A percentile compares a stretch with the other conserved stretches of the same genome.
These are phyloP conservation scores for Sussaba pulchella DNA, from an alignment of 2,888 invertebrate genomes.

Conservation along the genomic window DNA sequence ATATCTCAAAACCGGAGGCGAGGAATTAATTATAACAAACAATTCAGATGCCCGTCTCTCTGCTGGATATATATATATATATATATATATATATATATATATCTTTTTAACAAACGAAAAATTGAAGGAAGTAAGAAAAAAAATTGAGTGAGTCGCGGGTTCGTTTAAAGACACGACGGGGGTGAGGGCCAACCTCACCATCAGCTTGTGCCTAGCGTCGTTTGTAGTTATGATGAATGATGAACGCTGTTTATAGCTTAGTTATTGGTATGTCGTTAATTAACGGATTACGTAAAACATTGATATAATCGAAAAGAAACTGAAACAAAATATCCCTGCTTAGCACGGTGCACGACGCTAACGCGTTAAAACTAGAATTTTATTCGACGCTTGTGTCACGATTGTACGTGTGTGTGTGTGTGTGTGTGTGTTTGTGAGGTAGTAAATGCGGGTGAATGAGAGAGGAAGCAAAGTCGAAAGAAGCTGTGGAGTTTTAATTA, in stretches of 20 bases:
- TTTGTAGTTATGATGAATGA: constrained; percentile 56
- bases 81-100: constrained; percentile 51
- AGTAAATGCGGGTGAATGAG: constrained; percentile 18
- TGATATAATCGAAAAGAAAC: constrained; percentile 52
- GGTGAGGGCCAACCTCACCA: constrained; percentile 44
- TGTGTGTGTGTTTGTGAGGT: constrained; percentile 8
- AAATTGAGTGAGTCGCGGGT: constrained; percentile 39
- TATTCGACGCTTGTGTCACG: constrained; percentile 20
- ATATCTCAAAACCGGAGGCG: not conserved
- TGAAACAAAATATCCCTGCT: constrained; percentile 38
- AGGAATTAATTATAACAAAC: not conserved
- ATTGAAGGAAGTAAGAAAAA: constrained; percentile 11
- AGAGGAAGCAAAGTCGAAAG: not conserved
- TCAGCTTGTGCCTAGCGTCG: constrained; percentile 63
- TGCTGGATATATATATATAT: constrained; percentile 55
- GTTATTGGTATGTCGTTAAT: constrained; percentile 46
- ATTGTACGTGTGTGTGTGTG: no score
- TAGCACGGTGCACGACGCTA: constrained; percentile 49
- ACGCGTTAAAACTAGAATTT: constrained; percentile 17
- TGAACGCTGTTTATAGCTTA: constrained; percentile 64
- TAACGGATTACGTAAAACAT: constrained; percentile 26
- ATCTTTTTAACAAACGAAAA: constrained; percentile 55
- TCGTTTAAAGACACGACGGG: constrained; percentile 48
- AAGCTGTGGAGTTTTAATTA: constrained; percentile 11
- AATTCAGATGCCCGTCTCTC: constrained; percentile 52